Percentiles rank a stretch among this genome's conserved stretches.
phyloP scores from a whole-genome alignment of 2,888 invertebrate genomes.

The Syrphus vitripennis region DNA sequence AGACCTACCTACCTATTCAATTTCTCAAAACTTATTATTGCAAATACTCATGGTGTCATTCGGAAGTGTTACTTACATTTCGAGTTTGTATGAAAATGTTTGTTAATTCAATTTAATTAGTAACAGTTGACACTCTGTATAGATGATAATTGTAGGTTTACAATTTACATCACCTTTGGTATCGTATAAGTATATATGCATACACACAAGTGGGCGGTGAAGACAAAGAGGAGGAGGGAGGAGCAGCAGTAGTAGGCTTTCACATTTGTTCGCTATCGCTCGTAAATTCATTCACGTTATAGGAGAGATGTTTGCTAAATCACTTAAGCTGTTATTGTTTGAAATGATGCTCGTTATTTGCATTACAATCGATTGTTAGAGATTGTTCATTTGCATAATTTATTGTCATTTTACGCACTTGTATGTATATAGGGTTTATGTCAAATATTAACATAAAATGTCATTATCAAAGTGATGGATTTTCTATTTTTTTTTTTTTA shows the following conservation, averaged over 20 bases:
- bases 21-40: slow-evolving; percentile 15
- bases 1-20: neutral
- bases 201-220: neutral
- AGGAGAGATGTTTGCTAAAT: slow-evolving; percentile 28
- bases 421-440: no score
- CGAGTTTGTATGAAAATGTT: slow-evolving; percentile 22
- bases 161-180: neutral
- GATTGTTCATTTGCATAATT: slow-evolving; percentile 53
- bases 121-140: slow-evolving; percentile 24
- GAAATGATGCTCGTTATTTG: slow-evolving; percentile 23
- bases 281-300: slow-evolving; percentile 24
- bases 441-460: neutral
- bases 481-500: no score
- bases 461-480: neutral
- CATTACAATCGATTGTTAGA: slow-evolving; percentile 20
- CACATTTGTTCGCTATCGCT: neutral
- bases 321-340: slow-evolving; percentile 52
- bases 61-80: slow-evolving; percentile 30
- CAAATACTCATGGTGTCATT: slow-evolving; percentile 22
- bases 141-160: slow-evolving; percentile 24
- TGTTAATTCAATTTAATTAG: slow-evolving; percentile 29
- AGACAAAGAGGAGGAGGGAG: neutral
- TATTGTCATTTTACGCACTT: slow-evolving; percentile 24
- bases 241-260: neutral
- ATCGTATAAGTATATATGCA: neutral